Percentiles rank a stretch among this genome's conserved stretches.
phyloP scores from a whole-genome alignment of 2,113 vertebrate genomes.

The Cairina moschata region DNA sequence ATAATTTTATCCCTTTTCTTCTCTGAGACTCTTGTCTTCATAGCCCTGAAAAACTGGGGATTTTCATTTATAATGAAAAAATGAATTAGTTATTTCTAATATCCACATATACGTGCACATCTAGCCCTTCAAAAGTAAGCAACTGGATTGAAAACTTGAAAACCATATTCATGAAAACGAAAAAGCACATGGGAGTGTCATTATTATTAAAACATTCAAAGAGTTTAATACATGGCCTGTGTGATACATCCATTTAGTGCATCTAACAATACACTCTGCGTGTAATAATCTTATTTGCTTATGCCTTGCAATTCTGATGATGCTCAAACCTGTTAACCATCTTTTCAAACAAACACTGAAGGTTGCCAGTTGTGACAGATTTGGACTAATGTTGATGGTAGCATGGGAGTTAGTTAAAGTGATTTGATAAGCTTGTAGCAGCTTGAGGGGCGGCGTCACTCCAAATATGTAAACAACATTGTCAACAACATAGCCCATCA shows the following conservation, averaged over 20 bases:
- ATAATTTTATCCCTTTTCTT: neutral
- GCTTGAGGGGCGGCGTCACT: constrained; percentile 76
- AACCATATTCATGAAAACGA: neutral
- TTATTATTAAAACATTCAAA: neutral
- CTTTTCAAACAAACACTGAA: constrained; percentile 74
- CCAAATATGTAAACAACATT: constrained; percentile 75
- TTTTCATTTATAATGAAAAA: neutral
- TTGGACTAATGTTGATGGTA: constrained; percentile 70
- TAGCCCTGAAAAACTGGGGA: neutral
- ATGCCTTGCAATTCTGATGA: constrained; percentile 41
- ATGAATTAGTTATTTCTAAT: neutral
- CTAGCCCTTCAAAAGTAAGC: neutral
- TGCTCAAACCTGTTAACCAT: constrained; percentile 60
- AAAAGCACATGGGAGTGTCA: neutral
- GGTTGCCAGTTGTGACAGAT: constrained; percentile 81
- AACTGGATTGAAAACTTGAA: neutral
- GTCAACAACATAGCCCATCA: constrained; percentile 65
- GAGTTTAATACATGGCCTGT: neutral
- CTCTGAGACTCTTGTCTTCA: neutral
- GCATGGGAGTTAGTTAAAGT: constrained; percentile 70
- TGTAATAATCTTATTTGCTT: constrained; percentile 53
- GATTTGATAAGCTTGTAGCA: constrained; percentile 77
- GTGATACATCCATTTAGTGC: neutral
- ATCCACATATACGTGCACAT: neutral
- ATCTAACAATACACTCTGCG: neutral